Evolutionary conservation across 2,888 invertebrate genomes (phyloP).

Genomic region (Euspilapteryx auroguttella): DNA sequence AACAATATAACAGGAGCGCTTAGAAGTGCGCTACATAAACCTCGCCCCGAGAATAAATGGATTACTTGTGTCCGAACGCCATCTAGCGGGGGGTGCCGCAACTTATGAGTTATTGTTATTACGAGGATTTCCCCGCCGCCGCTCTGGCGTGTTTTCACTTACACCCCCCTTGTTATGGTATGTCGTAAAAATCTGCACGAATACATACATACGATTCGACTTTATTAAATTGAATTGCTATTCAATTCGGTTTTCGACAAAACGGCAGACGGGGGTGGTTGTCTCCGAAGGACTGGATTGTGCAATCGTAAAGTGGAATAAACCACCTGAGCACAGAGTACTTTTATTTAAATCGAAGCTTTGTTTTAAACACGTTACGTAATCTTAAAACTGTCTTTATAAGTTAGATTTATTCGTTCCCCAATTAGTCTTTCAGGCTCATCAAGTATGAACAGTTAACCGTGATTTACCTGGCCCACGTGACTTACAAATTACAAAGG

Average conservation of each 20-base stretch:
- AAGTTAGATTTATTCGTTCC: too few relatives aligned
- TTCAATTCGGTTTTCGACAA: too few relatives aligned
- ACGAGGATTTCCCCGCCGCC: constrained; percentile 49
- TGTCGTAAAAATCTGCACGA: constrained; percentile 46
- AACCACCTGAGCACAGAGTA: too few relatives aligned
- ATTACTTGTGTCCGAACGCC: constrained; percentile 57
- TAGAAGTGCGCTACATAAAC: constrained; percentile 53
- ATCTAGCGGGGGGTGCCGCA: constrained; percentile 51
- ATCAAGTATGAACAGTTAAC: too few relatives aligned
- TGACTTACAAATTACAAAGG: constrained; percentile 1
- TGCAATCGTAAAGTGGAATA: too few relatives aligned
- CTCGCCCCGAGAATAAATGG: constrained; percentile 59
- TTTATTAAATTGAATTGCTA: constrained; percentile 43
- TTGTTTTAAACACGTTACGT: too few relatives aligned
- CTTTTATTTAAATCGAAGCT: too few relatives aligned
- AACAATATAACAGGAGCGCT: constrained; percentile 45
- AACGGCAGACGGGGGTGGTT: too few relatives aligned
- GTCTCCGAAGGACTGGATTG: too few relatives aligned
- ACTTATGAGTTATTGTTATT: constrained; percentile 57
- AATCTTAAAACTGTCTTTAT: too few relatives aligned
- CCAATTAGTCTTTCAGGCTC: too few relatives aligned
- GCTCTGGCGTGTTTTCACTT: constrained; percentile 43
- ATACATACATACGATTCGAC: constrained; percentile 20
- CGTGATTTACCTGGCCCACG: too few relatives aligned
- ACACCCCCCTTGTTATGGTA: constrained; percentile 44